These are phyloP conservation scores for Epinephelus cyanopodus DNA, from an alignment of 2,113 vertebrate species.

Conservation along the genomic window DNA sequence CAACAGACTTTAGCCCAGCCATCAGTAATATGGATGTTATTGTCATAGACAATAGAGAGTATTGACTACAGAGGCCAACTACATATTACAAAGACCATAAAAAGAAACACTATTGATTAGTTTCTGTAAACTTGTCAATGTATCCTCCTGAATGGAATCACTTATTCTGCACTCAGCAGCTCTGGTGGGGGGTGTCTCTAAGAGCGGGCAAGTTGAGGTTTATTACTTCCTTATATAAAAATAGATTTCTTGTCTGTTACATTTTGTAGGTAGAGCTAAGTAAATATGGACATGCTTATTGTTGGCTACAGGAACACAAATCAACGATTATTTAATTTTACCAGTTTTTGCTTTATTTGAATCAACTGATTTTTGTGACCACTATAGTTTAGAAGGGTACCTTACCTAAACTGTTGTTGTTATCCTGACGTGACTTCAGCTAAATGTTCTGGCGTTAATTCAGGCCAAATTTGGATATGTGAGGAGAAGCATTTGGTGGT, in stretches of 20 bases:
- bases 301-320: not conserved
- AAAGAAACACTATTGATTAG: slow-evolving; percentile 12
- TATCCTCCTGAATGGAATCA: slow-evolving; percentile 10
- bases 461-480: too few relatives aligned
- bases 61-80: not conserved
- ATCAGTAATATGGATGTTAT: slow-evolving; percentile 25
- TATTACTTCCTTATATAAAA: not conserved
- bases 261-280: not conserved
- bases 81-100: slow-evolving; percentile 1
- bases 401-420: too few relatives aligned
- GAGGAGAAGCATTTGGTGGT: too few relatives aligned
- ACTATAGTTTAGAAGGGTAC: too few relatives aligned
- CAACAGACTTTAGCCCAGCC: slow-evolving; percentile 6
- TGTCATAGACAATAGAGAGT: not conserved
- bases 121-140: not conserved
- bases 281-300: not conserved
- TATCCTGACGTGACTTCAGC: not conserved
- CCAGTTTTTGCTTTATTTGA: not conserved
- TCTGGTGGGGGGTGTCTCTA: not conserved
- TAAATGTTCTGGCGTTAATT: not conserved
- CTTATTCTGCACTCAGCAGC: not conserved
- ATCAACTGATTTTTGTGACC: not conserved
- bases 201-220: not conserved
- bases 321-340: not conserved
- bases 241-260: not conserved